Evolutionary conservation across 1,140 invertebrate genomes (phyloP), one percentile per base, ranked within the genome.

Genomic region (Lordiphosa collinella): DNA sequence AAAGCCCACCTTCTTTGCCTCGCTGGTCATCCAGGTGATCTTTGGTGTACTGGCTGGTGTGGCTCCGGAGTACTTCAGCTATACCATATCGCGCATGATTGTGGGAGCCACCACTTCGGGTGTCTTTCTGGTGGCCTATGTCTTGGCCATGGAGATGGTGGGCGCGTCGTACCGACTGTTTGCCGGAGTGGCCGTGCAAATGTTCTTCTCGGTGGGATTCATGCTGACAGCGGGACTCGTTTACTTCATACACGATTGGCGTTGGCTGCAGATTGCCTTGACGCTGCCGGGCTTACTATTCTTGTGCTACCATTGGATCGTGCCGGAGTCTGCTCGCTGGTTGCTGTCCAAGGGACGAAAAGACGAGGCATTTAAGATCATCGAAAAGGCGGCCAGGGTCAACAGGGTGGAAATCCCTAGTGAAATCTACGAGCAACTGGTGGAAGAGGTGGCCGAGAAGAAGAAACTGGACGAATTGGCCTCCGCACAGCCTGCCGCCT

Each of bases 321-420:
- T 96, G 75, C 95, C 95, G 1, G 95, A 96, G 89, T 96, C 95
- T 4, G 93, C 94, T 0, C 91, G 95, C 52, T 96, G 95, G 95
- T 87, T 96, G 5, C 84, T 96, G 13, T 92, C 93, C 2, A 94
- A 95, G 88, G 93, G 93, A 9, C 91, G 93, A 36, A 89, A 91
- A 8, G 91, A 93, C 1, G 93, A 95, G 90, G 95, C 95, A 0
- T 92, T 93, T 46, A 90, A 90, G 44, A 90, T 94, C 1, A 90
- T 96, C 4, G 91, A 93, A 63, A 91, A 91, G 52, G 94, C 93
- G 0, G 94, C 94, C 0, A 91, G 90, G 63, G 92, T 92, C 72
- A 94, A 94, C 68, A 90, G 91, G 53, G 91, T 93, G 1, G 87
- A 90, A 4, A 90, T 94, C 37, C 87, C 92, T 1, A 90, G 90